phyloP scores from a whole-genome alignment of 1,140 invertebrate genomes.

The Papilio aristodemus region DNA sequence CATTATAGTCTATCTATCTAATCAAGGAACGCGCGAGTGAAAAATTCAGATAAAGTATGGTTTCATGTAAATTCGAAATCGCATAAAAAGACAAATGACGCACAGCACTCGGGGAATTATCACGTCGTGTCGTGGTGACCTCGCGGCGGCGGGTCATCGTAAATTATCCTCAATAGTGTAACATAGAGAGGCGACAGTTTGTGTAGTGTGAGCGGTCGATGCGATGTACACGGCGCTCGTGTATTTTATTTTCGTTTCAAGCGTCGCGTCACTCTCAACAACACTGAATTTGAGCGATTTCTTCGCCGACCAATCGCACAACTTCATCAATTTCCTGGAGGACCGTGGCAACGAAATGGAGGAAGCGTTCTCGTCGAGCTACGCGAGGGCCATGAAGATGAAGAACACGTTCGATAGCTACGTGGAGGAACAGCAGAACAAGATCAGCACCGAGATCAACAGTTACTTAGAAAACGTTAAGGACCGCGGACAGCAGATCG shows the following conservation, averaged over 20 bases:
- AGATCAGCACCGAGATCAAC: conserved; percentile 47
- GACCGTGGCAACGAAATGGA: conserved; percentile 54
- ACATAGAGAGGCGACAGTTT: background rate
- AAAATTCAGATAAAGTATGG: conserved; percentile 8
- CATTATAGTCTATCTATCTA: background rate
- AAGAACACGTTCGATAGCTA: conserved; percentile 51
- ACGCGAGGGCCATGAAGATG: conserved; percentile 53
- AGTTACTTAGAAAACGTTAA: conserved; percentile 59
- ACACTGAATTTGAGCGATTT: conserved; percentile 30
- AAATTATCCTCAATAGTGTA: conserved; percentile 1
- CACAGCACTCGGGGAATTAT: conserved; percentile 15
- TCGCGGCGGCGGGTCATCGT: conserved; percentile 7
- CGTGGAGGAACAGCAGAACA: conserved; percentile 54
- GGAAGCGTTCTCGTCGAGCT: conserved; percentile 49
- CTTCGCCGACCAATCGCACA: conserved; percentile 40
- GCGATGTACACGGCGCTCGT: background rate
- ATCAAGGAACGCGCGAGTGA: background rate
- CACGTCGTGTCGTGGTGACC: conserved; percentile 15
- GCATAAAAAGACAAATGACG: conserved; percentile 22
- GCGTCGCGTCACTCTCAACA: background rate
- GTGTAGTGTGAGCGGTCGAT: background rate
- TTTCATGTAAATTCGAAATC: conserved; percentile 26
- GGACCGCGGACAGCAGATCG: conserved; percentile 50
- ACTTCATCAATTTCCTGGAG: conserved; percentile 56
- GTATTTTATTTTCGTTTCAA: background rate